Conservation (phyloP, 2,113 vertebrate species). For the Takifugu flavidus region DNA sequence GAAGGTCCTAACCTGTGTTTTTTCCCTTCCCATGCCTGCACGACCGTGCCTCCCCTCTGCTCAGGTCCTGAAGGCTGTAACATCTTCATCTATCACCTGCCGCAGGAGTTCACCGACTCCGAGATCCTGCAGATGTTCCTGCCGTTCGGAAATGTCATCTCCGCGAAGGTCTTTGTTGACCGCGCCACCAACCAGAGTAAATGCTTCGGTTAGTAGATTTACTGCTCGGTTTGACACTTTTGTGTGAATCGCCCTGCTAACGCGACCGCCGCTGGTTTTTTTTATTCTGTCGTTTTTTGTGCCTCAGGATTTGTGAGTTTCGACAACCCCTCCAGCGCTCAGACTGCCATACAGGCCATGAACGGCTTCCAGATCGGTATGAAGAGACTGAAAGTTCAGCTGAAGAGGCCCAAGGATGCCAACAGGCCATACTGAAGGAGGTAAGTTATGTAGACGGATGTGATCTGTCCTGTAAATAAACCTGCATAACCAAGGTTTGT, state of each 20-base stretch:
- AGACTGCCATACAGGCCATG: constrained; percentile 95
- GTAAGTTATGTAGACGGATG: constrained; percentile 43
- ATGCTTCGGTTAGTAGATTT: constrained; percentile 86
- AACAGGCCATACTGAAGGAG: constrained; percentile 86
- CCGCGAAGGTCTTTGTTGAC: constrained; percentile 96
- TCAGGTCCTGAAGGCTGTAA: constrained; percentile 94
- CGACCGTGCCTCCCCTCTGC: constrained; percentile 5
- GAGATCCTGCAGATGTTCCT: constrained; percentile 98
- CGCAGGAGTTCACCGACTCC: constrained; percentile 94
- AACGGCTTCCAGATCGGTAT: constrained; percentile 98
- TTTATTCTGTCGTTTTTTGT: not conserved
- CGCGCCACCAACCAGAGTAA: constrained; percentile 98
- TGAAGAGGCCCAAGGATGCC: constrained; percentile 93
- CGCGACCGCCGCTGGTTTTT: not conserved
- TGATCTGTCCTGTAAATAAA: not conserved
- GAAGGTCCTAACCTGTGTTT: not conserved
- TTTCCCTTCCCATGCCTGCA: constrained; percentile 11
- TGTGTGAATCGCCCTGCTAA: not conserved
- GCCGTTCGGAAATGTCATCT: constrained; percentile 97
- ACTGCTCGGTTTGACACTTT: too few species aligned
- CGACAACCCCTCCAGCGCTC: constrained; percentile 92
- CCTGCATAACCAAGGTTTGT: too few species aligned
- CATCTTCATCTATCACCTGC: constrained; percentile 99
- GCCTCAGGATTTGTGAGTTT: constrained; percentile 89
- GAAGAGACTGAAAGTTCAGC: constrained; percentile 95